Evolutionary conservation across 2,888 invertebrate genomes (phyloP).

Genomic region (Plagodis dolabraria): DNA sequence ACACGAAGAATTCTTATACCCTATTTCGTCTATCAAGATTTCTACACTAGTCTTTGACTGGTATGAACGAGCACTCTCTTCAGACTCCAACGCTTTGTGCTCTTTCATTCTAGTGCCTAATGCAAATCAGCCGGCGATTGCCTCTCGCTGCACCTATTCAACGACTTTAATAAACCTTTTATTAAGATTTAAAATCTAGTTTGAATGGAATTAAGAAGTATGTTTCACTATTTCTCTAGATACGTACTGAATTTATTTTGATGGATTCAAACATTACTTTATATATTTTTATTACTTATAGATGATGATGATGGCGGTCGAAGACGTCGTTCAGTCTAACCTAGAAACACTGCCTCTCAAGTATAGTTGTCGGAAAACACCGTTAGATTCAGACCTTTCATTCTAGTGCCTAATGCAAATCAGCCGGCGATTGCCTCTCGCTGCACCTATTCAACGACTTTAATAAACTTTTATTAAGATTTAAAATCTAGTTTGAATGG

Average conservation of each 20-base stretch:
- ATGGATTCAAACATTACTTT: too few species aligned
- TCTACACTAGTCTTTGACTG: constrained; percentile 45
- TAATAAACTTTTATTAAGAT: constrained; percentile 16
- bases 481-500: background rate
- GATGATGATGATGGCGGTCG: too few species aligned
- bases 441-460: constrained; percentile 24
- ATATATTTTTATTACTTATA: too few species aligned
- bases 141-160: constrained; percentile 44
- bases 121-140: constrained; percentile 70
- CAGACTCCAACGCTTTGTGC: constrained; percentile 54
- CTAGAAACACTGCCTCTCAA: too few species aligned
- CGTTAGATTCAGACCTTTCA: constrained; percentile 36
- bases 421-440: constrained; percentile 62
- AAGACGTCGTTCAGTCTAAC: too few species aligned
- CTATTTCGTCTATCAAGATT: constrained; percentile 13
- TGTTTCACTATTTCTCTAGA: too few species aligned
- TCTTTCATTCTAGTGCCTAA: constrained; percentile 49
- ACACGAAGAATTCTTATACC: constrained; percentile 4
- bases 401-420: constrained; percentile 62
- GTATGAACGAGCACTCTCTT: constrained; percentile 46
- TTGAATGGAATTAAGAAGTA: too few species aligned
- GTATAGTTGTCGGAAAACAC: too few species aligned
- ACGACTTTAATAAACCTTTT: constrained; percentile 19
- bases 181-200: background rate
- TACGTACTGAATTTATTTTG: too few species aligned